phyloP scores from a whole-genome alignment of 2,113 vertebrate genomes.

The Tragelaphus scriptus region DNA sequence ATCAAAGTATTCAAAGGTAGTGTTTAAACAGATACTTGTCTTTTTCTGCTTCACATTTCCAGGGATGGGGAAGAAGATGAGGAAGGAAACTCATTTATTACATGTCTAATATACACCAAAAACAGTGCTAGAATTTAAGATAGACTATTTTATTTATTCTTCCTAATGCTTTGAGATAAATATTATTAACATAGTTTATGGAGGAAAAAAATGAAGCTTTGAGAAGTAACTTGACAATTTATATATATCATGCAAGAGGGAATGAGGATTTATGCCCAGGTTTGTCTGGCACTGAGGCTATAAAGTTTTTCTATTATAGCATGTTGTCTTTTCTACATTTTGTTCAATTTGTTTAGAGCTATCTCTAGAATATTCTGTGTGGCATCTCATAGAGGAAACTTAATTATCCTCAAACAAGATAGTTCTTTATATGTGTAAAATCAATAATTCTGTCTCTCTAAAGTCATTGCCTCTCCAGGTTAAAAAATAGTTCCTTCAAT shows the following conservation, averaged over 20 bases:
- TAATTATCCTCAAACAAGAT: slow-evolving; percentile 28
- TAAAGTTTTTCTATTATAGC: slow-evolving; percentile 1
- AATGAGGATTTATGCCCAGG: slow-evolving; percentile 6
- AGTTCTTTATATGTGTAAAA: not conserved
- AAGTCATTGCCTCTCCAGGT: not conserved
- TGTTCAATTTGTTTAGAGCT: slow-evolving; percentile 32
- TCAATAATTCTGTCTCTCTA: slow-evolving; percentile 9
- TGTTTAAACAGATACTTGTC: slow-evolving; percentile 18
- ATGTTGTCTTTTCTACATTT: slow-evolving; percentile 8
- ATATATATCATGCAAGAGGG: not conserved
- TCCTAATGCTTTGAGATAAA: slow-evolving; percentile 32
- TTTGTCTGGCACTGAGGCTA: not conserved
- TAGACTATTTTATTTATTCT: slow-evolving; percentile 37
- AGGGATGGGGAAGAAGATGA: slow-evolving; percentile 26
- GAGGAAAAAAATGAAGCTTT: not conserved
- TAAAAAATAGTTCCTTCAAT: not conserved
- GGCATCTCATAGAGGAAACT: not conserved
- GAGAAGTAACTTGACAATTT: slow-evolving; percentile 37
- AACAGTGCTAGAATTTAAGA: not conserved
- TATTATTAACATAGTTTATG: slow-evolving; percentile 27
- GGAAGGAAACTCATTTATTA: slow-evolving; percentile 28
- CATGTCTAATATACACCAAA: slow-evolving; percentile 30
- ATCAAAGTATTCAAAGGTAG: not conserved
- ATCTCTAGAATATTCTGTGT: slow-evolving; percentile 37
- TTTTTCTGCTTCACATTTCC: slow-evolving; percentile 5